A percentile compares a stretch with the other conserved stretches of the same genome.
Evolutionary conservation across 2,113 vertebrate species (phyloP).

Genomic region (Melanocharis versteri): DNA sequence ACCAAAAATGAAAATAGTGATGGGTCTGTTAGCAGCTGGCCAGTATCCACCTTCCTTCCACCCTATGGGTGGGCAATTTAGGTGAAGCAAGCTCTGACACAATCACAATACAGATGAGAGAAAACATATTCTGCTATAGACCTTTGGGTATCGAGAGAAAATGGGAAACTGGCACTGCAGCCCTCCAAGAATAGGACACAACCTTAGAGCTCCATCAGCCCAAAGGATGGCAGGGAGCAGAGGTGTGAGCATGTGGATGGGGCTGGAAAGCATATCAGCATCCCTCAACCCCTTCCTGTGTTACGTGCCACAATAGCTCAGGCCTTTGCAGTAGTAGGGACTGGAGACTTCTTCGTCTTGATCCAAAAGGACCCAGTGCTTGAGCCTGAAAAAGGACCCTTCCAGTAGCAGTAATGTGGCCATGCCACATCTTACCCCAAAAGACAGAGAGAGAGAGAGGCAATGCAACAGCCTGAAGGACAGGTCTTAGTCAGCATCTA

Average conservation of each 20-base stretch:
- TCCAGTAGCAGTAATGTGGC: neutral
- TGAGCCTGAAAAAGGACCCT: neutral
- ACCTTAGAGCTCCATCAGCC: neutral
- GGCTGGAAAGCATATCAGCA: neutral
- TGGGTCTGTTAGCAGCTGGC: neutral
- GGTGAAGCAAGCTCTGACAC: neutral
- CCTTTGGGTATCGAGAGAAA: neutral
- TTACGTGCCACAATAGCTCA: neutral
- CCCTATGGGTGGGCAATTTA: neutral
- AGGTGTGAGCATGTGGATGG: accelerated
- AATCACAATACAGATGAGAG: neutral
- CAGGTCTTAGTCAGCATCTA: neutral
- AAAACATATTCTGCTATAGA: neutral
- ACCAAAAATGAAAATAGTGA: neutral
- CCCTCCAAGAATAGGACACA: neutral
- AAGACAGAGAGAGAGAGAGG: neutral
- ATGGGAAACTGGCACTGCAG: neutral
- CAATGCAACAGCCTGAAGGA: neutral
- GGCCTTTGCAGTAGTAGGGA: neutral
- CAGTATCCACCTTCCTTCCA: neutral
- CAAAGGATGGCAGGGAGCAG: neutral
- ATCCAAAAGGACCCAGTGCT: neutral
- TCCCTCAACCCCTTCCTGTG: neutral
- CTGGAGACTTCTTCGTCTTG: neutral
- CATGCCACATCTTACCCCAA: neutral